These are phyloP conservation scores for Ctenodactylus gundi DNA, from an alignment of 2,113 vertebrate genomes.

Conservation along the genomic window DNA sequence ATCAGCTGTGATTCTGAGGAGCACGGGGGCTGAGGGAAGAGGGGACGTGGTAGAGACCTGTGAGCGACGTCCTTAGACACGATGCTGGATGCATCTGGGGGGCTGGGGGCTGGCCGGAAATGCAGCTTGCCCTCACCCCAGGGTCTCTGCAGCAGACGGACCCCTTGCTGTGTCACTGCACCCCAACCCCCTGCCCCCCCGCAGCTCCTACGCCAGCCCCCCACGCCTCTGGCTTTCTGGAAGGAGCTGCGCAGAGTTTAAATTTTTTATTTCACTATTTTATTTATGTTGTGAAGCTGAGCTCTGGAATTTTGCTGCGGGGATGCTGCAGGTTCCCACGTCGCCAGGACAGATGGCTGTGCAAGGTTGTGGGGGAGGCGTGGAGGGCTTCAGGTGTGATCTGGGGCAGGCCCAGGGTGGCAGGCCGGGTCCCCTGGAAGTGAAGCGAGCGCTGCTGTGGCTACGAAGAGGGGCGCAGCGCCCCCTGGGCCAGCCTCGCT, in stretches of 20 bases:
- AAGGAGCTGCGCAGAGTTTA: background rate
- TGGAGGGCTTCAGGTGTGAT: too few species aligned
- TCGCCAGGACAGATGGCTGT: background rate
- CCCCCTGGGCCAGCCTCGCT: too few species aligned
- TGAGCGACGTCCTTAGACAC: fast-evolving
- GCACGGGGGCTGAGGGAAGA: too few species aligned
- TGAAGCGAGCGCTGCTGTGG: background rate
- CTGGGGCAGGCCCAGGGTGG: background rate
- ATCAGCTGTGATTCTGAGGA: too few species aligned
- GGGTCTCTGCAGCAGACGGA: fast-evolving
- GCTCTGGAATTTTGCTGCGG: background rate
- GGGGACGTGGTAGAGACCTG: fast-evolving
- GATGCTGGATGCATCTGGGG: background rate
- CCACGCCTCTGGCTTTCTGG: background rate
- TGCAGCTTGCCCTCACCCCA: fast-evolving
- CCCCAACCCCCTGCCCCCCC: background rate
- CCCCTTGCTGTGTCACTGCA: fast-evolving
- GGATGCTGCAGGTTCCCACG: background rate
- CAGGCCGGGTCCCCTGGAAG: background rate
- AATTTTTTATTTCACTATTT: background rate
- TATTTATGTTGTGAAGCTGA: background rate
- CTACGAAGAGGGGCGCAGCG: fast-evolving
- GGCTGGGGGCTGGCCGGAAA: background rate
- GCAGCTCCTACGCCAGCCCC: background rate
- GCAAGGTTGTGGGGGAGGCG: background rate